Conservation (phyloP, 1,140 invertebrate genomes). For the Aphelenchoides avenae region DNA sequence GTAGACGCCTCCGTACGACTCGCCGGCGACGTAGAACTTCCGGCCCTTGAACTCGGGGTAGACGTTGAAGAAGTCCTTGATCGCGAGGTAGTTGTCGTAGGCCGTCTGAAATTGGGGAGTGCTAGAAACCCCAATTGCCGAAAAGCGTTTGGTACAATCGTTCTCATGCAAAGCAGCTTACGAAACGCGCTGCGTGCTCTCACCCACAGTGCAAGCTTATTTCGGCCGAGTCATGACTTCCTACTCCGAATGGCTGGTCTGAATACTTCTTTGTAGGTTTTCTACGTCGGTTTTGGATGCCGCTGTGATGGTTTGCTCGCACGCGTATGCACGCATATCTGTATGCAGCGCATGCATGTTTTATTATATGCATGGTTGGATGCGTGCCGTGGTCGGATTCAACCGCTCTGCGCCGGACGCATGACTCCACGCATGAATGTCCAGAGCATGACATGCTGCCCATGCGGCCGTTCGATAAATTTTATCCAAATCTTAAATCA, state of each 20-base stretch:
- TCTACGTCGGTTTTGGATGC: neutral
- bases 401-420: no score
- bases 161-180: no score
- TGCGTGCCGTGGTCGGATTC: no score
- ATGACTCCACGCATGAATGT: no score
- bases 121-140: neutral
- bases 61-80: slow-evolving; percentile 63
- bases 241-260: neutral
- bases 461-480: no score
- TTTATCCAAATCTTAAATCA: no score
- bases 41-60: slow-evolving; percentile 63
- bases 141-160: neutral
- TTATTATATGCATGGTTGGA: no score
- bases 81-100: slow-evolving; percentile 61
- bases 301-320: no score
- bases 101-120: slow-evolving; percentile 40
- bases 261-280: neutral
- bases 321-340: no score
- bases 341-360: no score
- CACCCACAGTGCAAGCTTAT: neutral
- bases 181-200: neutral
- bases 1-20: slow-evolving; percentile 62
- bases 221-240: neutral
- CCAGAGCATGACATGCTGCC: no score
- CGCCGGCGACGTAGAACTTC: slow-evolving; percentile 62